phyloP scores from a whole-genome alignment of 2,888 invertebrate species.

The Sthenelais limicola region DNA sequence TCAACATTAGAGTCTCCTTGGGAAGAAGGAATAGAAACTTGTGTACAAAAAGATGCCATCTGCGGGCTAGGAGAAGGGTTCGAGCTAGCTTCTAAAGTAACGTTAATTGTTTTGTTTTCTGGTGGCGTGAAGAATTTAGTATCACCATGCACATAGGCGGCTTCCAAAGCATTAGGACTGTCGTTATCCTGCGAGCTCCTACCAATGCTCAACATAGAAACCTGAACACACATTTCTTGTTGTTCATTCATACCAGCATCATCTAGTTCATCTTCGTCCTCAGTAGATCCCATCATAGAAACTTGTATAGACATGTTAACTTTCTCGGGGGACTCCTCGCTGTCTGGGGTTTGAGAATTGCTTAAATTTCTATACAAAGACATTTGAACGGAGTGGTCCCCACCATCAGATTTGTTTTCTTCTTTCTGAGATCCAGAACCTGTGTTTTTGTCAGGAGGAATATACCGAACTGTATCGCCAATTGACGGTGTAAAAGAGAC shows the following conservation, averaged over 20 bases:
- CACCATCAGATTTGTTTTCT: background rate
- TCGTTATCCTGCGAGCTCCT: too few species aligned
- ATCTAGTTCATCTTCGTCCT: background rate
- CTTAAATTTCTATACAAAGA: background rate
- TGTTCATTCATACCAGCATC: background rate
- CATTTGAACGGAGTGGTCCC: background rate
- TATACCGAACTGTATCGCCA: background rate
- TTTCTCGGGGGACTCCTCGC: background rate
- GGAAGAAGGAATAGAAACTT: constrained; percentile 19
- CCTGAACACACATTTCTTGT: background rate
- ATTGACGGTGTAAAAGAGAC: background rate
- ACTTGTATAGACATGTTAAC: constrained; percentile 7
- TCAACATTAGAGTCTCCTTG: background rate
- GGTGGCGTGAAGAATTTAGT: too few species aligned
- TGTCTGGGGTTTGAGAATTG: background rate
- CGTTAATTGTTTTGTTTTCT: too few species aligned
- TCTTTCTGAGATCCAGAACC: background rate
- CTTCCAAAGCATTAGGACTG: too few species aligned
- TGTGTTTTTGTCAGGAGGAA: too few species aligned
- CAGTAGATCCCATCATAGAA: background rate
- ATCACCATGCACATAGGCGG: too few species aligned
- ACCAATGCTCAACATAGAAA: background rate
- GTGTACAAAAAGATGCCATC: constrained; percentile 18
- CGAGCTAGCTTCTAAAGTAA: too few species aligned
- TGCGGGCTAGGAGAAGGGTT: background rate